Conservation (phyloP, 2,797 vertebrate genomes). For the Gymnocypris eckloni region DNA sequence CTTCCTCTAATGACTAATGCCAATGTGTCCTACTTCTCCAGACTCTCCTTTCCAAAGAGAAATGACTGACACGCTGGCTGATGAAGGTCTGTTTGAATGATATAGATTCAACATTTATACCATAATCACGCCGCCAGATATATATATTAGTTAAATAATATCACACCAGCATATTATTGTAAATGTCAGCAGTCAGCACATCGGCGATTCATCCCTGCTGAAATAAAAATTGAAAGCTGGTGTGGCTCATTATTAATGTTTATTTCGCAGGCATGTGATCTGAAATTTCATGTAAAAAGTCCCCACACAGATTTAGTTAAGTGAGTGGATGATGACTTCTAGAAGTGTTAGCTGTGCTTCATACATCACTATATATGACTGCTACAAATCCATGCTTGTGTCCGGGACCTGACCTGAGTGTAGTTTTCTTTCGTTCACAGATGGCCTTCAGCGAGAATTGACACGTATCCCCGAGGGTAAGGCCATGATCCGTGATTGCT, state of each 20-base stretch:
- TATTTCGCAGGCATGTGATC: too few species aligned
- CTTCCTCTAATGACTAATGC: background rate
- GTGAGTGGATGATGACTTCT: too few species aligned
- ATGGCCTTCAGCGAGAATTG: background rate
- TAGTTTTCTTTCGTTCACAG: background rate
- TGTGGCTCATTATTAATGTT: too few species aligned
- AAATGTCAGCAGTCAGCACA: background rate
- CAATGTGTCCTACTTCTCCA: conserved; percentile 55
- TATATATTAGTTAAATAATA: background rate
- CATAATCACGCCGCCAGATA: background rate
- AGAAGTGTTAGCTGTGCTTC: too few species aligned
- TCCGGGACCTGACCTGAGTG: background rate
- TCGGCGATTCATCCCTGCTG: background rate
- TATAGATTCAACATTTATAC: background rate
- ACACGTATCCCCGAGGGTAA: background rate
- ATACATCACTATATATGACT: background rate
- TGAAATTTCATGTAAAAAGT: too few species aligned
- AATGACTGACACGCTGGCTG: conserved; percentile 45
- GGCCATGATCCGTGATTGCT: background rate
- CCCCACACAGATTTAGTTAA: rapidly evolving
- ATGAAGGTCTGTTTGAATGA: conserved; percentile 30
- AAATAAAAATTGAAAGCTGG: background rate
- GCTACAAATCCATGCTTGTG: background rate
- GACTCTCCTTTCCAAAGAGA: conserved; percentile 58
- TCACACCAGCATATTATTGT: background rate